Base-by-base conservation (phyloP, 2,797 vertebrate species). In the Chaetophractus vellerosus region DNA sequence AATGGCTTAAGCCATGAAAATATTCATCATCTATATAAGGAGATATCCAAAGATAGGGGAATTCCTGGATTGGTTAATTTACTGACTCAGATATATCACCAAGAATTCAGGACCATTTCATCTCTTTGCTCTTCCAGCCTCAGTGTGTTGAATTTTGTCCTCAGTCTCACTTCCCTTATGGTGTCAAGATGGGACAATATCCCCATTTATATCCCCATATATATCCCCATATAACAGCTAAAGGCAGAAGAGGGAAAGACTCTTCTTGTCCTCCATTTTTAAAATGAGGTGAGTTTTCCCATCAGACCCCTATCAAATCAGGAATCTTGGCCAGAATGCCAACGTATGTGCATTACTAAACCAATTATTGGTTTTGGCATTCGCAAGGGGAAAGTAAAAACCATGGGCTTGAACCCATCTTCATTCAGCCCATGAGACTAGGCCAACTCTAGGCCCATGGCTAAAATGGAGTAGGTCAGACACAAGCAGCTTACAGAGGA, bases 331-430 rank as follows among this genome's bases (percentile, higher is more conserved):
- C 31, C 24, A 24, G 41, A 4, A 38, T 48, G n/a, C 31, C 31
- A 38, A 23, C 1, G 2, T 2, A 4, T 41, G 19, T 61, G 74
- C n/a, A 21, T 45, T 5, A 9, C 41, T 52, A 11, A 8, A n/a
- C 21, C 69, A n/a, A 14, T 19, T 48, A 4, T 4, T 2, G 59
- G 45, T 45, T 45, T 45, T 45, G 41, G 41, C 41, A 45, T 5
- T 45, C 5, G 6, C 2, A 1, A 36, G 38, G 15, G 26, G 50
- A n/a, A 19, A 14, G 45, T 2, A 1, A 16, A 19, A n/a, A 21
- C 38, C 3, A 5, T 2, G 31, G 6, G 8, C 71, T 64, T 52
- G 23, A 23, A n/a, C 2, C 5, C 15, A 18, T n/a, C 28, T 8
- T 2, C 23, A 16, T 8, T 15, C 31, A 45, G 16, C 9, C 10